phyloP scores from a whole-genome alignment of 2,888 invertebrate genomes.

The Bruchidius siliquastri region DNA sequence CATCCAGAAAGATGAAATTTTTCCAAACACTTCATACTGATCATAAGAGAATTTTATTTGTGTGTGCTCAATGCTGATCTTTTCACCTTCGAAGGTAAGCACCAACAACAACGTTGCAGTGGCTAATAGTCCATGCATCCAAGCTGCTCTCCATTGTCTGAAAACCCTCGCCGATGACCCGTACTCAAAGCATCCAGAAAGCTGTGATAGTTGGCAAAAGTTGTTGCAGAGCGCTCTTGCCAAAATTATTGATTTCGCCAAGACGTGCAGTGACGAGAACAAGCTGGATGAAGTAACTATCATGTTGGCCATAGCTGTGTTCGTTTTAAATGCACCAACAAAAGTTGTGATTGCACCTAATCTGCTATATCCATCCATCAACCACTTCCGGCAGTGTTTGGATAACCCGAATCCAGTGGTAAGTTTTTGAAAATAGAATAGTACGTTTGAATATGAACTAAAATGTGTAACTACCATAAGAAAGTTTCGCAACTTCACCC shows the following conservation, averaged over 20 bases:
- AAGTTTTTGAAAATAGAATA: constrained; percentile 25
- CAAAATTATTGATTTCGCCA: constrained; percentile 85
- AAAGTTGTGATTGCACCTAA: constrained; percentile 73
- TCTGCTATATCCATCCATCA: constrained; percentile 86
- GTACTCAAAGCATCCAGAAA: constrained; percentile 60
- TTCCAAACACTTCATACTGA: too few species aligned
- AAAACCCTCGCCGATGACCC: constrained; percentile 61
- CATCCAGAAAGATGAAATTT: too few species aligned
- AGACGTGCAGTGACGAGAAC: constrained; percentile 70
- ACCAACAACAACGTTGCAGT: constrained; percentile 52
- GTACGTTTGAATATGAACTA: too few species aligned
- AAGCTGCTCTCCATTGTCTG: constrained; percentile 75
- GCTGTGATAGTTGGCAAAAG: constrained; percentile 68
- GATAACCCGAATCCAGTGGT: constrained; percentile 60
- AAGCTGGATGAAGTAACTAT: constrained; percentile 82
- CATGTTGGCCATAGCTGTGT: constrained; percentile 83
- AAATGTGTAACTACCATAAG: too few species aligned
- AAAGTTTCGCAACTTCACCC: too few species aligned
- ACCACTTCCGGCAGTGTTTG: constrained; percentile 83
- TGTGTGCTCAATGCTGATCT: too few species aligned
- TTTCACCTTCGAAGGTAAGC: not conserved
- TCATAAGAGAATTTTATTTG: too few species aligned
- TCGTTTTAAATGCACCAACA: constrained; percentile 78
- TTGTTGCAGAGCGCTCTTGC: constrained; percentile 84
- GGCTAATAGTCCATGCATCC: constrained; percentile 67